Percentiles rank a stretch among this genome's conserved stretches.
These are phyloP conservation scores for Athene noctua DNA, from an alignment of 2,113 vertebrate species.

Conservation along the genomic window DNA sequence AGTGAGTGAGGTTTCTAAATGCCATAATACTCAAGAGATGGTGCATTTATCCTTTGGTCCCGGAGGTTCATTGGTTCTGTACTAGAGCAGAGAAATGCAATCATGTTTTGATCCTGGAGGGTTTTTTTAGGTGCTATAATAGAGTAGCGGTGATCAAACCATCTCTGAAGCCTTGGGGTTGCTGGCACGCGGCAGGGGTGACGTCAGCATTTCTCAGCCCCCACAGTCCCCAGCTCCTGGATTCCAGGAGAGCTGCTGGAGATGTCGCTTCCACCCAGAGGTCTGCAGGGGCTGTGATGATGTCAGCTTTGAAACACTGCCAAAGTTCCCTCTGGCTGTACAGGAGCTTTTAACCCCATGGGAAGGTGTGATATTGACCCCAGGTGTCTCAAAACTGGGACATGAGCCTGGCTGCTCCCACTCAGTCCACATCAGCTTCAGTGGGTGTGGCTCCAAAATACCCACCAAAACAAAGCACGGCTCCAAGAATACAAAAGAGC, in stretches of 20 bases:
- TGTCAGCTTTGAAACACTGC: background rate
- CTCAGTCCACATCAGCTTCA: background rate
- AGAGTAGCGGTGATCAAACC: constrained; percentile 33
- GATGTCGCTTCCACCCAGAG: constrained; percentile 2
- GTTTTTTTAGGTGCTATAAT: constrained; percentile 56
- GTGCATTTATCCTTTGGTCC: constrained; percentile 49
- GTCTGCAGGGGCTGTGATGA: background rate
- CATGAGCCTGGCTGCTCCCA: background rate
- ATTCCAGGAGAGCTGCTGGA: constrained; percentile 24
- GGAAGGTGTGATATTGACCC: background rate
- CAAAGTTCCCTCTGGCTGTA: background rate
- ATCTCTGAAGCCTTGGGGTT: constrained; percentile 20
- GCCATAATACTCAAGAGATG: constrained; percentile 3
- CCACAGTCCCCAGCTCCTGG: background rate
- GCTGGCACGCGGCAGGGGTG: background rate
- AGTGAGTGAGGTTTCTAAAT: background rate
- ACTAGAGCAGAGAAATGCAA: constrained; percentile 51
- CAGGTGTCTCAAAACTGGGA: background rate
- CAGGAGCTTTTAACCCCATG: background rate
- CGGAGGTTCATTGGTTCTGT: constrained; percentile 40
- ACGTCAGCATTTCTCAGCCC: constrained; percentile 42
- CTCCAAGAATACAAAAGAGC: background rate
- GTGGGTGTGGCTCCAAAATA: background rate
- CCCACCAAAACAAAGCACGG: background rate
- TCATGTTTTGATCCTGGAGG: constrained; percentile 38